These are phyloP conservation scores for Pantherophis alleghaniensis DNA, from an alignment of 2,797 vertebrate genomes.

Conservation along the genomic window DNA sequence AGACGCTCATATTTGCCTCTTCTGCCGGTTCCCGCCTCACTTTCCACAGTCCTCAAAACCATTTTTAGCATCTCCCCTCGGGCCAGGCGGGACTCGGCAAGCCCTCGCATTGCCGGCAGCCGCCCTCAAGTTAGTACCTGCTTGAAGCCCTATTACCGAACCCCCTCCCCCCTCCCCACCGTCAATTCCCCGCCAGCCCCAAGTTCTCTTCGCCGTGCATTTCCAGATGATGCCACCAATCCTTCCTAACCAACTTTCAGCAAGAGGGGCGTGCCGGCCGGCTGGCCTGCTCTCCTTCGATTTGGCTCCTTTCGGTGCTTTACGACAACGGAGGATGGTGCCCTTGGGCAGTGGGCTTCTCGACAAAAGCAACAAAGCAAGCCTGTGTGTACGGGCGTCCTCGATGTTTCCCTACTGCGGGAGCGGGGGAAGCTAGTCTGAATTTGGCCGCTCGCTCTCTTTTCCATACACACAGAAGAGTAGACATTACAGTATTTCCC, in stretches of 20 bases:
- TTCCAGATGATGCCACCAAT: neutral
- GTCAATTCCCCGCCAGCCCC: no score
- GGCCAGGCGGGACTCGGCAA: conserved; percentile 18
- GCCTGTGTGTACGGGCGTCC: neutral
- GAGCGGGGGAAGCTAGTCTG: neutral
- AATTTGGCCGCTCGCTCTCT: neutral
- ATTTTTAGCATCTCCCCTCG: neutral
- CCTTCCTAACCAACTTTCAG: neutral
- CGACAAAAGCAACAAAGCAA: neutral
- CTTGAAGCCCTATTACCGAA: neutral
- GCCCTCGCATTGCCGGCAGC: neutral
- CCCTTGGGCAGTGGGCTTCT: neutral
- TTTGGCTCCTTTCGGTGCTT: neutral
- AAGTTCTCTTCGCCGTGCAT: neutral
- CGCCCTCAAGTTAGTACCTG: neutral
- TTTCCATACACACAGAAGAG: neutral
- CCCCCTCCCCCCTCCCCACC: no score
- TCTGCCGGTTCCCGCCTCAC: neutral
- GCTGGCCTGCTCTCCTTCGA: neutral
- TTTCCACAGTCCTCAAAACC: neutral
- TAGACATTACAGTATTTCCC: neutral
- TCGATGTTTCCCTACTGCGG: neutral
- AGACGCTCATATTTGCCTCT: neutral
- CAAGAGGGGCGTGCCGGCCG: neutral
- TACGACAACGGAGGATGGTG: neutral